Percentiles rank a stretch among this genome's conserved stretches.
phyloP scores from a whole-genome alignment of 2,888 invertebrate species.

The Acronicta psi region DNA sequence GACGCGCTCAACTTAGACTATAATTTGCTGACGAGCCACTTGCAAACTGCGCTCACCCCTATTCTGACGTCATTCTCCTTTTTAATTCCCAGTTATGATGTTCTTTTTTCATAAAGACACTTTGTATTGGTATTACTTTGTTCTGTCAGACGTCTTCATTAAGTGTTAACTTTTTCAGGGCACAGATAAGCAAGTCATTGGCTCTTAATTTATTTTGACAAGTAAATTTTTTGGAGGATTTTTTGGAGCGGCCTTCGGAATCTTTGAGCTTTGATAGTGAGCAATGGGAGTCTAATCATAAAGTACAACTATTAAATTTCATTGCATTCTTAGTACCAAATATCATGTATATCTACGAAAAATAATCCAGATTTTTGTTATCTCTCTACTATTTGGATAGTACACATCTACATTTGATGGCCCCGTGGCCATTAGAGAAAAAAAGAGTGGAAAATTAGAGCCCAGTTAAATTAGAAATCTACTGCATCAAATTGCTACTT shows the following conservation, averaged over 20 bases:
- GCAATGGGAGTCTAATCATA: no score
- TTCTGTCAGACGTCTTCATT: constrained; percentile 24
- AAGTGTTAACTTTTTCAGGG: background rate
- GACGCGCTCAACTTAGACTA: constrained; percentile 73
- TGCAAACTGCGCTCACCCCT: constrained; percentile 69
- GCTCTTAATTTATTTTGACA: background rate
- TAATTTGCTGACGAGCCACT: constrained; percentile 84
- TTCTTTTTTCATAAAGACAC: constrained; percentile 17
- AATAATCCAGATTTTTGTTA: no score
- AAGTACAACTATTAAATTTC: no score
- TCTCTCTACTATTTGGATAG: no score
- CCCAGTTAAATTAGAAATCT: background rate
- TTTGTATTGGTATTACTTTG: constrained; percentile 21
- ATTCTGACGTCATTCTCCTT: constrained; percentile 63
- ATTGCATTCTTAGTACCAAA: no score
- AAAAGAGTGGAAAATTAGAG: background rate
- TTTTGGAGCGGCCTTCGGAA: background rate
- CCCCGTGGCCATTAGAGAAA: no score
- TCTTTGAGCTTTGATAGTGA: no score
- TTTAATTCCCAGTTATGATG: constrained; percentile 52
- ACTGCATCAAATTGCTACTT: background rate
- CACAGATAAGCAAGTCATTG: background rate
- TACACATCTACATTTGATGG: no score
- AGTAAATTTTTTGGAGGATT: background rate
- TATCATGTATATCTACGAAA: no score